These are phyloP conservation scores for Labrus mixtus DNA, from an alignment of 2,113 vertebrate genomes.

Conservation along the genomic window DNA sequence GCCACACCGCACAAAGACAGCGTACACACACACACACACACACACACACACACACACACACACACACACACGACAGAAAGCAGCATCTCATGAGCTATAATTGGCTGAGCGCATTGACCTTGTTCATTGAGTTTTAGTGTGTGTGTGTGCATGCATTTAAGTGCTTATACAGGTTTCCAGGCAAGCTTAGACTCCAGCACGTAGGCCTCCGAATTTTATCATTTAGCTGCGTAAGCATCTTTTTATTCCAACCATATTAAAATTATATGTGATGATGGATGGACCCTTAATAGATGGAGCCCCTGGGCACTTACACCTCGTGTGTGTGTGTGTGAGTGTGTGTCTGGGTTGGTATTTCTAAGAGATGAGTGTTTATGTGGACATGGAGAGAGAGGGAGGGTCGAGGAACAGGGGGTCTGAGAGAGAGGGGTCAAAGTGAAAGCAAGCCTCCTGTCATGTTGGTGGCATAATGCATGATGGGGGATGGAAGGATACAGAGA, in stretches of 20 bases:
- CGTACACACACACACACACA: not conserved
- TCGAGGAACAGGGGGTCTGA: constrained; percentile 1
- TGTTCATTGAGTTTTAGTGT: constrained; percentile 38
- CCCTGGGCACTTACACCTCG: constrained; percentile 46
- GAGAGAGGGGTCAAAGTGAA: constrained; percentile 46
- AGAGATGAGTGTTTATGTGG: not conserved
- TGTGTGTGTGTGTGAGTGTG: not conserved
- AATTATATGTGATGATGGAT: constrained; percentile 79
- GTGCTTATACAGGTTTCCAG: constrained; percentile 50
- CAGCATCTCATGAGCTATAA: constrained; percentile 44
- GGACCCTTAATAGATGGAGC: constrained; percentile 69
- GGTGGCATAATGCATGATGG: constrained; percentile 26
- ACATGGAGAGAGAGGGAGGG: not conserved
- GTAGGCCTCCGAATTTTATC: constrained; percentile 55
- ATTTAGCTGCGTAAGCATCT: constrained; percentile 71
- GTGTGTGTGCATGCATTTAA: constrained; percentile 36
- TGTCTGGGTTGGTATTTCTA: constrained; percentile 6
- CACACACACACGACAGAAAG: constrained; percentile 19
- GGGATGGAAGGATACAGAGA: constrained; percentile 7
- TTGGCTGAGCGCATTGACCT: constrained; percentile 56
- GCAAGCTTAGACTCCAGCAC: constrained; percentile 24
- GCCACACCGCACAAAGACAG: constrained; percentile 4
- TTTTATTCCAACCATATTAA: constrained; percentile 72
- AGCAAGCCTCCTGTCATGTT: constrained; percentile 48
- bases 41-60: constrained; percentile 2